Evolutionary conservation across 1,140 invertebrate species (phyloP), one percentile per base, ranked within the genome.

Genomic region (Achroia grisella): DNA sequence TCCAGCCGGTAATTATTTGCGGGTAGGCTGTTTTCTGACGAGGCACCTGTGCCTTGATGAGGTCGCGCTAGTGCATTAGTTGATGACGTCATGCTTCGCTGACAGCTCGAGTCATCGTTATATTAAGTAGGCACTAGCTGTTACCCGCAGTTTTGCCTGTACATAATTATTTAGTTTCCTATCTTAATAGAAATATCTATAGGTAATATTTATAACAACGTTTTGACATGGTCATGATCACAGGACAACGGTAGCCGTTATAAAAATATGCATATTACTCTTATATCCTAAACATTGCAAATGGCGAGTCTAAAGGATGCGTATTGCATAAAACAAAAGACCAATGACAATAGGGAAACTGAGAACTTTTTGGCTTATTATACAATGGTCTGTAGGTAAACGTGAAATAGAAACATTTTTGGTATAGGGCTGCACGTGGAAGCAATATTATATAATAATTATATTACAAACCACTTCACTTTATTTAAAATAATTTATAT

Each of bases 311-410:
- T 62, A 61, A 76, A 68, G 68, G 56, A 48, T 23, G 53, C 59
- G 73, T 73, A 83, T 80, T 71, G 51, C 66, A 73, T 84, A 76
- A 81, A 84, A 84, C 80, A 84, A 84, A 80, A 75, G 76, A 68
- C 44, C 57, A 61, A n/a, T 56, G 57, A 81, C 73, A 79, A 81
- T 78, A 61, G 64, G 52, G 28, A 64, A 71, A 63, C 66, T 69
- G 62, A 52, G 69, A 80, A 79, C 70, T 76, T 81, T 80, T 80
- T 72, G 73, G 75, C 69, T 60, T 65, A 70, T 71, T 70, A 64
- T 60, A 79, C 77, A 79, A 80, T 73, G 64, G 67, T 61, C 63
- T 66, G 71, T 74, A 71, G 70, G 71, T 73, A 73, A 78, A 79
- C 61, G 66, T 66, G 71, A 70, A 74, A 77, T 75, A 71, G 63